Evolutionary conservation across 2,113 vertebrate genomes (phyloP).

Genomic region (Silurus glanis): DNA sequence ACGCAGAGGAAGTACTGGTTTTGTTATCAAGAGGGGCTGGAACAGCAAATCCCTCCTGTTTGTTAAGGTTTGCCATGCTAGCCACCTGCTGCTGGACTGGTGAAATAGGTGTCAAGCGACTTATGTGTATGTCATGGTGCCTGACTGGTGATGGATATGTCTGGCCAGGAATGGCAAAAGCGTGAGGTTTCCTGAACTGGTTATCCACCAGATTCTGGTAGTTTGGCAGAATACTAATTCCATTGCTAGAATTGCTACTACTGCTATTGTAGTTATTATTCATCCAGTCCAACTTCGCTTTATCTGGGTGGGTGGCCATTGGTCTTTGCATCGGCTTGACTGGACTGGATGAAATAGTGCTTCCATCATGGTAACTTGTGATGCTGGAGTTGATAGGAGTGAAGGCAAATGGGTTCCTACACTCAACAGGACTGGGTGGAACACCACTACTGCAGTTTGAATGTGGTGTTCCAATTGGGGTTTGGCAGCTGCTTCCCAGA

Average conservation of each 20-base stretch:
- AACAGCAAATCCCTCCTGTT: constrained; percentile 94
- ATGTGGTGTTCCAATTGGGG: constrained; percentile 90
- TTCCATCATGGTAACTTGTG: constrained; percentile 89
- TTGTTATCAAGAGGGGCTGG: constrained; percentile 95
- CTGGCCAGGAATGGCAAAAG: constrained; percentile 93
- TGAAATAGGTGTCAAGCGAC: constrained; percentile 92
- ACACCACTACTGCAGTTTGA: constrained; percentile 96
- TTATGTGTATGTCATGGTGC: constrained; percentile 85
- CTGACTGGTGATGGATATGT: constrained; percentile 85
- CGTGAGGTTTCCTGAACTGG: constrained; percentile 95
- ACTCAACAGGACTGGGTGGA: constrained; percentile 95
- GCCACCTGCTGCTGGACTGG: constrained; percentile 88
- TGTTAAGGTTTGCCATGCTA: constrained; percentile 77
- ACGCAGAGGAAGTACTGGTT: constrained; percentile 67
- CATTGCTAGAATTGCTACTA: constrained; percentile 74
- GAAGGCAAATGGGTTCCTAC: constrained; percentile 95
- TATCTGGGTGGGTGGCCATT: constrained; percentile 95
- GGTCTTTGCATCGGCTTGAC: constrained; percentile 98
- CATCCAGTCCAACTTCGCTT: constrained; percentile 98
- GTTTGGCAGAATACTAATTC: constrained; percentile 84
- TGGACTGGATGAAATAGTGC: constrained; percentile 89
- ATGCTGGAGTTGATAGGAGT: constrained; percentile 94
- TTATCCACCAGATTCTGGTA: constrained; percentile 95
- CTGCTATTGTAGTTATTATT: constrained; percentile 83
- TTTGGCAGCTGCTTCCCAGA: constrained; percentile 90